phyloP scores from a whole-genome alignment of 1,140 invertebrate species.

The Zaprionus vittiger region DNA sequence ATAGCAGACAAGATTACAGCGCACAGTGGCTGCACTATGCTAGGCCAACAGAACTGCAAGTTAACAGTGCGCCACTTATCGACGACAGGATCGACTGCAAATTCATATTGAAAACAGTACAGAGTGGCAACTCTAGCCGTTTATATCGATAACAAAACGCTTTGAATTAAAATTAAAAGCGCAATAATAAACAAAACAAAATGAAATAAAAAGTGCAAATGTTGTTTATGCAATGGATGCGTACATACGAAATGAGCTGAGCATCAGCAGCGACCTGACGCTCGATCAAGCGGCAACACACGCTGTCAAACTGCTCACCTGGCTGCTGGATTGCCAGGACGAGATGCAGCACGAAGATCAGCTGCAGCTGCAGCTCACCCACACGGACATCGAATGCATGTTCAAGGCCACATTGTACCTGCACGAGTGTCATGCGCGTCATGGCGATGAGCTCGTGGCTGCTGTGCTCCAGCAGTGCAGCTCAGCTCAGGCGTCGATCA shows the following conservation, averaged over 20 bases:
- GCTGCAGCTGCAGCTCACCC: constrained; percentile 32
- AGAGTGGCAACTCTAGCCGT: not conserved
- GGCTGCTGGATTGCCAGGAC: constrained; percentile 55
- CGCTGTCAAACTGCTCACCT: constrained; percentile 51
- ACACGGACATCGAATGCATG: constrained; percentile 53
- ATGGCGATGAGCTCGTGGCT: constrained; percentile 52
- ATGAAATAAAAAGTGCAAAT: constrained; percentile 5
- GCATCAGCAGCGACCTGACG: constrained; percentile 25
- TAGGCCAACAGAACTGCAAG: not conserved
- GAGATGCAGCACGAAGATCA: constrained; percentile 32
- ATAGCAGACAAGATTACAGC: not conserved
- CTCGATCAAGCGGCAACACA: constrained; percentile 50
- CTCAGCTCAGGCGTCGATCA: constrained; percentile 9
- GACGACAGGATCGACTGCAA: not conserved
- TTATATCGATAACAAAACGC: constrained; percentile 11
- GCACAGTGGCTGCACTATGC: not conserved
- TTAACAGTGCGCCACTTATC: not conserved
- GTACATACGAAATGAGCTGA: constrained; percentile 57
- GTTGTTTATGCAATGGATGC: constrained; percentile 44
- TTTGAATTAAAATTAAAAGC: not conserved
- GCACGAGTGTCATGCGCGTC: constrained; percentile 49
- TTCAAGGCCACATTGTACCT: constrained; percentile 65
- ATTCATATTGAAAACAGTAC: not conserved
- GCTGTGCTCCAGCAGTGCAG: constrained; percentile 17
- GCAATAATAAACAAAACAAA: not conserved